Evolutionary conservation across 2,113 vertebrate species (phyloP), one percentile per base, ranked within the genome.

Genomic region (Anguilla japonica): DNA sequence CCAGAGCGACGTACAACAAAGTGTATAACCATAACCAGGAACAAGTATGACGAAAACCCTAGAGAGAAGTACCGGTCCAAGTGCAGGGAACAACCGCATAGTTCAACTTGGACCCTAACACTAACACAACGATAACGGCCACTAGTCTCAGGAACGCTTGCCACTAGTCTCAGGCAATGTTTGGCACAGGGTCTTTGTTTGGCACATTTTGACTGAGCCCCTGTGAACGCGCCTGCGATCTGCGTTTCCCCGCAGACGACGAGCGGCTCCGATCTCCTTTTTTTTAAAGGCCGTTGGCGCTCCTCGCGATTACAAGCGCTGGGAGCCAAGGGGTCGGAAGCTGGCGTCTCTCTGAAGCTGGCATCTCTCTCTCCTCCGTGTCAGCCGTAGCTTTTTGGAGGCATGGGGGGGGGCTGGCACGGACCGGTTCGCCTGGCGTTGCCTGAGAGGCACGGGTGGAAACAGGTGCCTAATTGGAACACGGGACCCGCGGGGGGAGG

Each of bases 391-490:
- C 13, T 3, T 34, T 75, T n/a, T 71, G 63, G 63, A 71, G 34
- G 34, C 34, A 34, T 34, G 15, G 63, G 63, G 22, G n/a, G 50
- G n/a, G 7, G n/a, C n/a, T 75, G 71, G n/a, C 71, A 75, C 5
- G 8, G 71, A 34, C 71, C 26, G 26, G 26, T 67, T 67, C 11
- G 60, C 60, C 60, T 75, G 9, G 22, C 34, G 34, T 26, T 75
- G n/a, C 26, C 71, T 75, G 71, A 34, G 71, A 34, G n/a, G 5
- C 71, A 75, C 11, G 71, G 71, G 71, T 75, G 71, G 71, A 34
- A 75, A 75, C 71, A 75, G 71, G 71, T 75, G 71, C 71, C 11
- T 75, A 75, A 75, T 75, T 75, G 71, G 71, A 75, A 75, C 11
- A 75, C 26, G 9, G 71, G n/a, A 34, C 26, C 71, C n/a, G 26